Conservation (phyloP, 2,888 invertebrate species). For the Flexamia atlantica region DNA sequence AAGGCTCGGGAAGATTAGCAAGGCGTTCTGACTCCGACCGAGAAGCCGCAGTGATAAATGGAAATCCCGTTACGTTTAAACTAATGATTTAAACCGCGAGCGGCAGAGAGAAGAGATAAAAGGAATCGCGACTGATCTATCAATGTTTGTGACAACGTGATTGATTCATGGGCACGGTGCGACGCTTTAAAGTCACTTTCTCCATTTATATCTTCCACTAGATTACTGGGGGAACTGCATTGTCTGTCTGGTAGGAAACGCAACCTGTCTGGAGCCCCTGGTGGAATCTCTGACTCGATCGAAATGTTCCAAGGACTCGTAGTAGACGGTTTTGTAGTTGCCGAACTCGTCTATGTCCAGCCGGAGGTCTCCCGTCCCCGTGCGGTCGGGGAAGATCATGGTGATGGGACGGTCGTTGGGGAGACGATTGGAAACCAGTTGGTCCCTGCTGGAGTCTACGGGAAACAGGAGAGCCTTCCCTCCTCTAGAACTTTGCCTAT, state of each 20-base stretch:
- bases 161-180: constrained; percentile 37
- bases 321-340: constrained; percentile 62
- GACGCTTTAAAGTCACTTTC: constrained; percentile 50
- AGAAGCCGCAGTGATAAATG: constrained; percentile 46
- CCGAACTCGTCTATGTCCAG: constrained; percentile 68
- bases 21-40: constrained; percentile 1
- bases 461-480: constrained; percentile 65
- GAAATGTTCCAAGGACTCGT: constrained; percentile 44
- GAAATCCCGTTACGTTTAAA: constrained; percentile 31
- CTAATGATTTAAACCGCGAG: constrained; percentile 50
- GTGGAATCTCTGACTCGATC: background rate
- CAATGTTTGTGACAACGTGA: constrained; percentile 54
- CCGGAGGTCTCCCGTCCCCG: constrained; percentile 71
- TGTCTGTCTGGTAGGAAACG: constrained; percentile 34
- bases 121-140: constrained; percentile 34
- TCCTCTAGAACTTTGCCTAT: constrained; percentile 40
- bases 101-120: constrained; percentile 53
- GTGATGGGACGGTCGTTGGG: constrained; percentile 5
- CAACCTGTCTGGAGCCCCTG: constrained; percentile 26
- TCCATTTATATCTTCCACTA: constrained; percentile 62
- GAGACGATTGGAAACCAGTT: background rate
- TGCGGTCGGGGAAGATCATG: constrained; percentile 71
- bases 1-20: constrained; percentile 7
- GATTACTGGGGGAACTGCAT: constrained; percentile 63
- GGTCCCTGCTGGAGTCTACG: background rate